Evolutionary conservation across 1,140 invertebrate genomes (phyloP).

Genomic region (Macrobrachium rosenbergii): DNA sequence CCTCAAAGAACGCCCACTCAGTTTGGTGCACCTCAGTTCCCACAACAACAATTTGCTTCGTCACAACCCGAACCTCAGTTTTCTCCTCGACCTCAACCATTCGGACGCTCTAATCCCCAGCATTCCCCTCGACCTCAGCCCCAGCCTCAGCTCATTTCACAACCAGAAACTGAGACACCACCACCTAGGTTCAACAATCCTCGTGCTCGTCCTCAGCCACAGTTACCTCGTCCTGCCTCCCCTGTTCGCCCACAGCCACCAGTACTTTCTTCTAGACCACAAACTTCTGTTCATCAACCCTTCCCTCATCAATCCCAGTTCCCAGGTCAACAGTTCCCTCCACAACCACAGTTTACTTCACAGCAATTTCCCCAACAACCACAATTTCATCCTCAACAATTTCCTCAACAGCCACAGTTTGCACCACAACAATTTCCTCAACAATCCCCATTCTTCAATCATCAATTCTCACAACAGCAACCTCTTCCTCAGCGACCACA

Average conservation of each 20-base stretch:
- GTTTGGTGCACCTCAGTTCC: background rate
- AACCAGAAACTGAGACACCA: no score
- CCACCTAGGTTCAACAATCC: no score
- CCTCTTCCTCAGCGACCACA: background rate
- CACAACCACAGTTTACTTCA: constrained; percentile 10
- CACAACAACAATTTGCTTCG: no score
- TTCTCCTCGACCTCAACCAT: background rate
- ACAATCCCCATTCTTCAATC: constrained; percentile 18
- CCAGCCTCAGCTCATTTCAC: background rate
- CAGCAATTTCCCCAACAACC: constrained; percentile 25
- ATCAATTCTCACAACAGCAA: constrained; percentile 40
- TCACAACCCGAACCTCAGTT: background rate
- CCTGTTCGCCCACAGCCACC: background rate
- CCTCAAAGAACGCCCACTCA: background rate
- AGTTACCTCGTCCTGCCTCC: constrained; percentile 13
- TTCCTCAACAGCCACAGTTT: constrained; percentile 57
- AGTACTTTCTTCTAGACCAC: constrained; percentile 1
- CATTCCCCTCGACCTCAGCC: background rate
- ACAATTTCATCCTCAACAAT: background rate
- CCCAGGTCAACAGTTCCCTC: background rate
- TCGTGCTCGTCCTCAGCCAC: background rate
- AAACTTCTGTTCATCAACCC: background rate
- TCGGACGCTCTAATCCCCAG: background rate
- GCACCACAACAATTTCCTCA: constrained; percentile 32
- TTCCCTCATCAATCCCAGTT: constrained; percentile 18